phyloP scores from a whole-genome alignment of 1,140 invertebrate genomes.

The Drosophila suzukii region DNA sequence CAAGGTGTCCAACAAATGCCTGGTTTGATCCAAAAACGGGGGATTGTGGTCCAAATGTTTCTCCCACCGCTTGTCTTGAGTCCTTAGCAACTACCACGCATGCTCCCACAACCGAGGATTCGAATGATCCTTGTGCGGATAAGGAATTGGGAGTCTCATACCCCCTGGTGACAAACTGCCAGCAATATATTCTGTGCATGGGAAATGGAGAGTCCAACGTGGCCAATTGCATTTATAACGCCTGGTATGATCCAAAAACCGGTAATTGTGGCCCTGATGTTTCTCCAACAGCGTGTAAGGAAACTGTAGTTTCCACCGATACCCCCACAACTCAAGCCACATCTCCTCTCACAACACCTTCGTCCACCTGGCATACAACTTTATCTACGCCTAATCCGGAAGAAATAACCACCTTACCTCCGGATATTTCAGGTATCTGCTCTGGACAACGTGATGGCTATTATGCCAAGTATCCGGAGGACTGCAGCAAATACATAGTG shows the following conservation, averaged over 20 bases:
- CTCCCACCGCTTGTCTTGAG: conserved; percentile 52
- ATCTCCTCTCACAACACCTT: neutral
- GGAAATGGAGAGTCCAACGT: conserved; percentile 42
- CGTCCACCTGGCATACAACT: conserved; percentile 1
- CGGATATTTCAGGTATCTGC: conserved; percentile 38
- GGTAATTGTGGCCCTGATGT: conserved; percentile 54
- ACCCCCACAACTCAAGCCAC: conserved; percentile 12
- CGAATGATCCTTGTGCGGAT: conserved; percentile 34
- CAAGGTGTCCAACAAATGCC: conserved; percentile 51
- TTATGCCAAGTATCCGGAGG: conserved; percentile 60
- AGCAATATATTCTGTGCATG: conserved; percentile 63
- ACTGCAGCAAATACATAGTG: conserved; percentile 65
- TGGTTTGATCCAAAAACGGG: conserved; percentile 61
- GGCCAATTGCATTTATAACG: conserved; percentile 58
- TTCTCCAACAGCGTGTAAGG: conserved; percentile 59
- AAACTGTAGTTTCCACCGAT: neutral
- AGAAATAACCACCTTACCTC: conserved; percentile 9
- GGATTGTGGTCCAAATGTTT: conserved; percentile 57
- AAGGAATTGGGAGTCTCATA: conserved; percentile 47
- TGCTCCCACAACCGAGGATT: conserved; percentile 8
- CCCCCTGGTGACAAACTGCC: conserved; percentile 48
- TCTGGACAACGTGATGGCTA: conserved; percentile 14
- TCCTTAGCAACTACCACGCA: conserved; percentile 14
- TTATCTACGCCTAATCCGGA: neutral
- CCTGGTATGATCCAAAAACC: conserved; percentile 60